Conservation (phyloP, 2,888 invertebrate species). For the Oithona nana region DNA sequence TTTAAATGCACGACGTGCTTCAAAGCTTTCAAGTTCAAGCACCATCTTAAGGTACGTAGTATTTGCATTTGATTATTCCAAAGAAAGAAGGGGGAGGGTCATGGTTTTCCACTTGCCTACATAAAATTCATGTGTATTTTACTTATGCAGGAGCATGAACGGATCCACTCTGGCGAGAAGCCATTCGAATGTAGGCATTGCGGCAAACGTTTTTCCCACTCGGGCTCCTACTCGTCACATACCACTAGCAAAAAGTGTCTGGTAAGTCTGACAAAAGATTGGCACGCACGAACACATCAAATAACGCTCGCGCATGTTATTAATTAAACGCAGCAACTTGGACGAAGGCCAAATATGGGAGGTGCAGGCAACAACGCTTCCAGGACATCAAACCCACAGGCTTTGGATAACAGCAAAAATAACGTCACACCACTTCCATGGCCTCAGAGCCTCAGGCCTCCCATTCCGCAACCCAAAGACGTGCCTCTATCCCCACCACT, state of each 20-base stretch:
- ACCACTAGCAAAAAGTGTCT: constrained; percentile 98
- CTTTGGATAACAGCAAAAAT: neutral
- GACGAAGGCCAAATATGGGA: constrained; percentile 2
- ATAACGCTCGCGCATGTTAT: neutral
- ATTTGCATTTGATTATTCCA: neutral
- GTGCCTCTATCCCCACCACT: constrained; percentile 8
- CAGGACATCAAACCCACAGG: neutral
- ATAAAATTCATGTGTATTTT: neutral
- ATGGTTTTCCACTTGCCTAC: neutral
- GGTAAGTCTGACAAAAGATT: constrained; percentile 14
- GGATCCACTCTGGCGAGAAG: constrained; percentile 97
- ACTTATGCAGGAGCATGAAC: constrained; percentile 59
- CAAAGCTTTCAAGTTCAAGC: constrained; percentile 98
- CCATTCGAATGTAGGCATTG: constrained; percentile 96
- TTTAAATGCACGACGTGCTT: constrained; percentile 96
- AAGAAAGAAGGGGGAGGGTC: neutral
- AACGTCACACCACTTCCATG: neutral
- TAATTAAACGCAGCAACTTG: constrained; percentile 11
- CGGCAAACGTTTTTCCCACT: constrained; percentile 96
- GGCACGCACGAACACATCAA: neutral
- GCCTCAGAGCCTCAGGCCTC: neutral
- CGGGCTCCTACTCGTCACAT: constrained; percentile 97
- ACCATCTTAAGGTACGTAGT: constrained; percentile 60
- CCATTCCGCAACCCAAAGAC: constrained; percentile 1
- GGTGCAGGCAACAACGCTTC: neutral